Evolutionary conservation across 2,797 vertebrate genomes (phyloP), one percentile per base, ranked within the genome.

Genomic region (Pristis pectinata): DNA sequence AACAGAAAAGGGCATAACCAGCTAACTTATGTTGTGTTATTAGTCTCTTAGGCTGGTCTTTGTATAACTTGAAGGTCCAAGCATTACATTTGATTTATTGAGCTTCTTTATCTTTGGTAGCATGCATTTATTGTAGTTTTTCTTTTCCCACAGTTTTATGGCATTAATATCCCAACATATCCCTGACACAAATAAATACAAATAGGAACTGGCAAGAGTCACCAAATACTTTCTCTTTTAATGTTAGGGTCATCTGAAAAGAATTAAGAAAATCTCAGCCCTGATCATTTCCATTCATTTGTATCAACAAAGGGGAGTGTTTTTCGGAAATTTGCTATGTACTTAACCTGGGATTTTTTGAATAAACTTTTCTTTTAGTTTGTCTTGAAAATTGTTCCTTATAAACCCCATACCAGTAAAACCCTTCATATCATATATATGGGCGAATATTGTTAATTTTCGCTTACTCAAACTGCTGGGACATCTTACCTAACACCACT

Each of bases 261-360:
- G 87, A 67, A 67, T 91, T 91, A 91, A 64, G 87, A 91, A 67
- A 91, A 91, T 41, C 34, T 91, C 59, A 59, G 19, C 34, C 87
- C 59, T 53, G 91, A 91, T 37, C 34, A 91, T 37, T 91, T 91
- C 56, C n/a, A 64, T 22, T 89, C 56, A 67, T 19, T 41, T 22
- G 85, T 61, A 91, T 17, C 17, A 89, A 61, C 85, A 34, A 89
- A 61, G 17, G 59, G 56, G 61, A 67, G 56, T 37, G 85, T 64
- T 67, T 13, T 91, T 41, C 91, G 7, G 61, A 91, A 67, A 1
- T 19, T 91, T 64, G 53, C 9, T 89, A 59, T 30, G 24, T 7
- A 37, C n/a, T 64, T 22, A 64, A 22, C n/a, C 59, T 91, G 87
- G 59, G 24, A 24, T 17, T 91, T 24, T 61, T n/a, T 24, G 1